Base-by-base conservation (phyloP, 2,797 vertebrate genomes). In the Cirrhinus mrigala region DNA sequence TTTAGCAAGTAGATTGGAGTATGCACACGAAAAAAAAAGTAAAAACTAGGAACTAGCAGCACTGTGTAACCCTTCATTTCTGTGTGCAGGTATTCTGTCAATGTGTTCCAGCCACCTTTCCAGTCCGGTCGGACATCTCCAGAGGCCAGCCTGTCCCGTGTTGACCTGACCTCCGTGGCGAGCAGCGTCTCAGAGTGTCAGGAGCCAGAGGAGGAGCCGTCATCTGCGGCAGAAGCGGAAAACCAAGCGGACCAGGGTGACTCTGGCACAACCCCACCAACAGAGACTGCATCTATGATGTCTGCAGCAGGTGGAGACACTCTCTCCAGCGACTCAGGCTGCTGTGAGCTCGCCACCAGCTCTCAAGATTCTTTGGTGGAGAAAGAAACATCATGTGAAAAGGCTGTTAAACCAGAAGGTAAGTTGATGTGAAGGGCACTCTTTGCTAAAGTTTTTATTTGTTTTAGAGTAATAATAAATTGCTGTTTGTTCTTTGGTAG, bases 61-160 rank as follows among this genome's bases (percentile, higher is more conserved):
- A 78, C 20, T 60, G 9, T 68, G 11, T 27, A 73, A 58, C 24
- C 54, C 11, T 79, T 33, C 14, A 33, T n/a, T 79, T 74, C n/a
- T 80, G 20, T 70, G 2, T 69, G 8, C 90, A 98, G 98, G 94
- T 99, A 99, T 93, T 99, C 98, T 0, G 97, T 99, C 90, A 97
- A 97, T 0, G 97, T 99, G 83, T 99, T 99, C 93, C 98, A 99
- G 93, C 98, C 98, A 80, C 98, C 98, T 0, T 98, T 97, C 93
- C 96, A 98, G 91, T 96, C 97, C 10, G 97, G 97, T 18, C 95
- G 97, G 84, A 94, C 96, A 15, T 97, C 98, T 4, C 96, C 97
- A 0, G 98, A 99, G 85, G 92, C 94, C 22, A 91, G 94, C 91
- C 90, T 93, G 87, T 90, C 88, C 68, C 89, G 93, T 50, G 88